Conservation (phyloP, 2,113 vertebrate genomes). For the Rallus limicola region DNA sequence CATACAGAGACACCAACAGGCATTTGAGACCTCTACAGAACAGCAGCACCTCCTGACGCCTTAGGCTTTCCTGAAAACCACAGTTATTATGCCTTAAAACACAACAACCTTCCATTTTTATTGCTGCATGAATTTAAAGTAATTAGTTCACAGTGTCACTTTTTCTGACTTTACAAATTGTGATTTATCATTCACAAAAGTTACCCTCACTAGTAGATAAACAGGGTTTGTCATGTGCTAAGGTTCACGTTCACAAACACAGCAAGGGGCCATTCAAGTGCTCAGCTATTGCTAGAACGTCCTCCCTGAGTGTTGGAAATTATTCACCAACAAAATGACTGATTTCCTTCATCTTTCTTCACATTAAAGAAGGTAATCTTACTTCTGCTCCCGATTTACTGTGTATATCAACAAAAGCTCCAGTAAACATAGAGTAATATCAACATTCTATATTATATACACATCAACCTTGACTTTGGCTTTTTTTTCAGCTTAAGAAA, state of each 20-base stretch:
- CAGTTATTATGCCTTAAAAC: neutral
- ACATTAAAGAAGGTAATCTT: neutral
- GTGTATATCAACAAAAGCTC: neutral
- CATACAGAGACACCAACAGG: neutral
- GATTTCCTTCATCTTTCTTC: neutral
- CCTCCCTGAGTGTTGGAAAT: neutral
- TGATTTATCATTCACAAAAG: neutral
- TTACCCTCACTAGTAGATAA: neutral
- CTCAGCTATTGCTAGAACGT: neutral
- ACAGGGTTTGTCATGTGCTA: neutral
- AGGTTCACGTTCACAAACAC: neutral
- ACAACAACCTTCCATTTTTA: constrained; percentile 8
- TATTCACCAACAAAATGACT: neutral
- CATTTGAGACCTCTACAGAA: neutral
- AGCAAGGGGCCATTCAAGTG: neutral
- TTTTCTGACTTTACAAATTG: neutral
- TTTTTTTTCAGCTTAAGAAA: neutral
- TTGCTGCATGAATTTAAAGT: neutral
- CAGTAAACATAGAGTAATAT: neutral
- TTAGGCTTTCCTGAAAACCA: neutral
- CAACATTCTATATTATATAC: no score
- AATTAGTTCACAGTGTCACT: neutral
- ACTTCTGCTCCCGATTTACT: neutral
- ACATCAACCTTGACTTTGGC: neutral
- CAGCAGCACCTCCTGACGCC: neutral